phyloP scores from a whole-genome alignment of 2,888 invertebrate genomes.

The Philopedon plagiatum region DNA sequence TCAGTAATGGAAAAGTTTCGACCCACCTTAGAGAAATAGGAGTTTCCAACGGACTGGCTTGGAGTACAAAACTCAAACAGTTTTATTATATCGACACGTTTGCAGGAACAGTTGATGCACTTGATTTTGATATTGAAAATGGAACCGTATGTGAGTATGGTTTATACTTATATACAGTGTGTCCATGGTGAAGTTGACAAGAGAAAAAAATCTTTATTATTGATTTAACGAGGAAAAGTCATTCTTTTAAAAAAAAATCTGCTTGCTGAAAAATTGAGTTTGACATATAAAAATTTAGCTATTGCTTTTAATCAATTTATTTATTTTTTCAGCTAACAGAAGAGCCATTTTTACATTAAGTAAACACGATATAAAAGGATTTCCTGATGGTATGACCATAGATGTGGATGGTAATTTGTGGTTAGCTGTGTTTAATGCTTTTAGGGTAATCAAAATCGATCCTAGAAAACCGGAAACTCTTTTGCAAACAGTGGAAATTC shows the following conservation, averaged over 20 bases:
- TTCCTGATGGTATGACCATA: constrained; percentile 85
- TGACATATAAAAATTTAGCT: neutral
- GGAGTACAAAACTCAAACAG: constrained; percentile 76
- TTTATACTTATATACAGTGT: neutral
- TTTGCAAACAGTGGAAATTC: constrained; percentile 74
- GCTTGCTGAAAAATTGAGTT: no score
- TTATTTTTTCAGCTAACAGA: constrained; percentile 71
- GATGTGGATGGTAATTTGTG: constrained; percentile 84
- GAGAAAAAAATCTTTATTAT: no score
- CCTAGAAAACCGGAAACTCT: constrained; percentile 71
- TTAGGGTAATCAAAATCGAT: constrained; percentile 74
- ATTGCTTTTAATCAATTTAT: no score
- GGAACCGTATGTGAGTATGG: constrained; percentile 70
- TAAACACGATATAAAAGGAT: constrained; percentile 66
- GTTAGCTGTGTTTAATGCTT: constrained; percentile 82
- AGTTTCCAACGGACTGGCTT: constrained; percentile 79
- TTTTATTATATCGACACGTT: constrained; percentile 85
- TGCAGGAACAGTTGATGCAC: constrained; percentile 74
- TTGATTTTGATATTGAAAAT: constrained; percentile 75
- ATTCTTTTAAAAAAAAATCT: no score
- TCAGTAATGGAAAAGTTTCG: constrained; percentile 51
- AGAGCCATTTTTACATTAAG: constrained; percentile 73
- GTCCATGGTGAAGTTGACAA: no score
- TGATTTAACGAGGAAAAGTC: no score
- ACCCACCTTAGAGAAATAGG: constrained; percentile 55